Conservation (phyloP, 1,140 invertebrate species). For the Pseudomyrmex concolor region DNA sequence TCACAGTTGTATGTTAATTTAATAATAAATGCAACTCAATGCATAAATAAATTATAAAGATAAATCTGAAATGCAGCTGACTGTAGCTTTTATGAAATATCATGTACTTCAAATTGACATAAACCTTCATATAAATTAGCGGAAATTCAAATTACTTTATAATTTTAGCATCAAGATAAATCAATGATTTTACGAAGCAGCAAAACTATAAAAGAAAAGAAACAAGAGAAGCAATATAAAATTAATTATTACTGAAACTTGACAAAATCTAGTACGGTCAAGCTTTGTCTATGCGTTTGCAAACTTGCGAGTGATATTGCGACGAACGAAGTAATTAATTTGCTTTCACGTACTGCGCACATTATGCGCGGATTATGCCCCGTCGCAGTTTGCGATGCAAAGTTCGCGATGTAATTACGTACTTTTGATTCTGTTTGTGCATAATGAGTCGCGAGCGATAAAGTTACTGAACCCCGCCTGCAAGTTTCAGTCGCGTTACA, state of each 20-base stretch:
- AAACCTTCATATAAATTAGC: conserved; percentile 8
- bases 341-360: conserved; percentile 58
- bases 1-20: background rate
- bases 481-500: conserved; percentile 43
- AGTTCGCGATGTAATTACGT: conserved; percentile 60
- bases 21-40: conserved; percentile 31
- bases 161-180: background rate
- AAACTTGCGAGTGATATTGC: conserved; percentile 55
- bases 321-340: conserved; percentile 60
- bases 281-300: conserved; percentile 40
- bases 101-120: background rate
- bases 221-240: conserved; percentile 2
- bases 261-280: conserved; percentile 24
- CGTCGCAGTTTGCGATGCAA: conserved; percentile 53
- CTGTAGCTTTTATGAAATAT: background rate
- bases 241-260: conserved; percentile 42
- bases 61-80: conserved; percentile 22
- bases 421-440: conserved; percentile 61
- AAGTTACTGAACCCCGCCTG: conserved; percentile 46
- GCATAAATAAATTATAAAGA: conserved; percentile 26
- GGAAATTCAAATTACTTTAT: conserved; percentile 1
- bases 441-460: conserved; percentile 59
- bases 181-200: background rate
- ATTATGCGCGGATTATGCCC: conserved; percentile 58
- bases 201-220: too few relatives aligned